Evolutionary conservation across 2,888 invertebrate species (phyloP).

Genomic region (Mesopsocus fuscifrons): DNA sequence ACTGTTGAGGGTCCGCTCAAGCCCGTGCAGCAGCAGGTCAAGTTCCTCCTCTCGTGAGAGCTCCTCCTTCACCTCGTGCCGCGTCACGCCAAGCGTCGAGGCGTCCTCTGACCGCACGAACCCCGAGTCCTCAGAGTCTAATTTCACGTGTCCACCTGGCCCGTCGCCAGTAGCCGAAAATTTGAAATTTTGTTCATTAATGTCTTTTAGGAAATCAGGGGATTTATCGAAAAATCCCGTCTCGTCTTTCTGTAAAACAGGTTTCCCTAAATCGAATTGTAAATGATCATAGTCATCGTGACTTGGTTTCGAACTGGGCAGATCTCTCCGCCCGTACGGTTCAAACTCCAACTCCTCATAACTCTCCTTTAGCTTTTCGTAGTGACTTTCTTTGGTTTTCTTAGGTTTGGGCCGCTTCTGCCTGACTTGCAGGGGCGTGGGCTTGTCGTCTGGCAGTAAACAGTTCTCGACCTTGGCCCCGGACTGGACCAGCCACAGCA

Average conservation of each 20-base stretch:
- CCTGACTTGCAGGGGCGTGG: constrained; percentile 24
- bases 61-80: neutral
- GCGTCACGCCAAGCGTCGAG: neutral
- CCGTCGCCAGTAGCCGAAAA: neutral
- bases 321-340: constrained; percentile 3
- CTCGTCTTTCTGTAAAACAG: constrained; percentile 1
- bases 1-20: neutral
- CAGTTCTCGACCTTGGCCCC: constrained; percentile 37
- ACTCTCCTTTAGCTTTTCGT: constrained; percentile 5
- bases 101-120: constrained; percentile 4
- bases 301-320: neutral
- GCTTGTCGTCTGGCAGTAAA: constrained; percentile 20
- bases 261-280: constrained; percentile 5
- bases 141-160: neutral
- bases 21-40: constrained; percentile 3
- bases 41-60: constrained; percentile 4
- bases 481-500: constrained; percentile 46
- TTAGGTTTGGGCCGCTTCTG: neutral
- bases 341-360: constrained; percentile 8
- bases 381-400: constrained; percentile 1
- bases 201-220: constrained; percentile 6
- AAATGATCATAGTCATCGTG: constrained; percentile 8
- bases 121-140: constrained; percentile 5
- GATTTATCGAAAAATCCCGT: constrained; percentile 8
- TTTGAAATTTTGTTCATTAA: constrained; percentile 8